These are phyloP conservation scores for Linepithema humile DNA, from an alignment of 1,140 invertebrate genomes.

Conservation along the genomic window DNA sequence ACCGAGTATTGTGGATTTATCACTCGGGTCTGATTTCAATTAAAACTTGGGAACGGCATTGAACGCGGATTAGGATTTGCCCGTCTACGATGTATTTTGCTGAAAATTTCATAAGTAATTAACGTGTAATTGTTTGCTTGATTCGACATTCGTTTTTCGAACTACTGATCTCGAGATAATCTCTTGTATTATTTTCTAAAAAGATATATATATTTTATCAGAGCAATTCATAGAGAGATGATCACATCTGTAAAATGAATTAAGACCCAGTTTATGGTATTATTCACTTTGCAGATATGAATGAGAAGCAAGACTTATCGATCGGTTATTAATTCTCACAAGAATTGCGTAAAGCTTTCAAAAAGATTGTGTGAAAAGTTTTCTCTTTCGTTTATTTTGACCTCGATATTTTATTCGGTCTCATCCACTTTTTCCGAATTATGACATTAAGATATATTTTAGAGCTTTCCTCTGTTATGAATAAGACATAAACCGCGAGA, in stretches of 20 bases:
- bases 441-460: constrained; percentile 12
- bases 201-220: no score
- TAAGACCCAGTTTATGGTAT: neutral
- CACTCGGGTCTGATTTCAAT: constrained; percentile 16
- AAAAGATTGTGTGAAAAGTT: neutral
- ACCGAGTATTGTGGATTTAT: constrained; percentile 35
- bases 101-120: constrained; percentile 10
- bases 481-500: constrained; percentile 26
- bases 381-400: neutral
- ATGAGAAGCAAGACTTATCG: neutral
- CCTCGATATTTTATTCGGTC: neutral
- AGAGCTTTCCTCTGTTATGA: constrained; percentile 1
- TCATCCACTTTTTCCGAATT: neutral
- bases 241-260: neutral
- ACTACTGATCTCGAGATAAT: no score
- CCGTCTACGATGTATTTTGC: neutral
- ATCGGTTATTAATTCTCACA: neutral
- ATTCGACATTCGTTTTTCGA: neutral
- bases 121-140: neutral
- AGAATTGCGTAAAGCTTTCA: neutral
- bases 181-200: no score
- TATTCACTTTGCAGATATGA: neutral
- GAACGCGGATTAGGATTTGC: neutral
- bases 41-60: neutral
- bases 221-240: no score